These are phyloP conservation scores for Hetaerina titia DNA, from an alignment of 2,888 invertebrate genomes.

Conservation along the genomic window DNA sequence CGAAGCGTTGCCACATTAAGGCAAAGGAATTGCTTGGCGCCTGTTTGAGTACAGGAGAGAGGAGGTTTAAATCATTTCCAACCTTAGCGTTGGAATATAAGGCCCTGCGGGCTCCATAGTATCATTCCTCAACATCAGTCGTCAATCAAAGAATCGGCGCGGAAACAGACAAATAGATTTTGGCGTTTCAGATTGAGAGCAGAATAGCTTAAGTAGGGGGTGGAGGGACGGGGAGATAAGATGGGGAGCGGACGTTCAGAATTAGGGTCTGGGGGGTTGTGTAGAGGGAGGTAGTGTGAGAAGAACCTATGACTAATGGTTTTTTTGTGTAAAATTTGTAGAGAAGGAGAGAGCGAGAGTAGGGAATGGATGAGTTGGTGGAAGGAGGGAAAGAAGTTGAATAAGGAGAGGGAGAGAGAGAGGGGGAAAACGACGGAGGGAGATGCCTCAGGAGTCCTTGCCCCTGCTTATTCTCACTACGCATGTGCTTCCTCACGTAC, in stretches of 20 bases:
- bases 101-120: not conserved
- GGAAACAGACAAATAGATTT: slow-evolving; percentile 32
- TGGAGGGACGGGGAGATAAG: not conserved
- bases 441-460: not conserved
- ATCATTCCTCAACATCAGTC: slow-evolving; percentile 58
- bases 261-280: not conserved
- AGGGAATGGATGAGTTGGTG: not conserved
- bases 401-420: not conserved
- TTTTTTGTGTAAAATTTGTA: slow-evolving; percentile 37
- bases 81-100: slow-evolving; percentile 2
- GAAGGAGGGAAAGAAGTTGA: not conserved
- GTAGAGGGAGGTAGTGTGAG: not conserved
- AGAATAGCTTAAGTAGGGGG: not conserved
- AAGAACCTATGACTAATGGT: slow-evolving; percentile 37
- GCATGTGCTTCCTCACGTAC: too few species aligned
- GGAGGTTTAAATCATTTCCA: slow-evolving; percentile 21
- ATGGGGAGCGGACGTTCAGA: not conserved
- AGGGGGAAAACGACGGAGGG: not conserved
- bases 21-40: not conserved
- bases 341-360: not conserved
- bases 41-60: not conserved
- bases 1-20: too few species aligned
- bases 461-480: too few species aligned
- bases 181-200: not conserved
- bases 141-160: slow-evolving; percentile 23